A percentile compares a stretch with the other conserved stretches of the same genome.
These are phyloP conservation scores for Syngnathus scovelli DNA, from an alignment of 2,113 vertebrate species.

Conservation along the genomic window DNA sequence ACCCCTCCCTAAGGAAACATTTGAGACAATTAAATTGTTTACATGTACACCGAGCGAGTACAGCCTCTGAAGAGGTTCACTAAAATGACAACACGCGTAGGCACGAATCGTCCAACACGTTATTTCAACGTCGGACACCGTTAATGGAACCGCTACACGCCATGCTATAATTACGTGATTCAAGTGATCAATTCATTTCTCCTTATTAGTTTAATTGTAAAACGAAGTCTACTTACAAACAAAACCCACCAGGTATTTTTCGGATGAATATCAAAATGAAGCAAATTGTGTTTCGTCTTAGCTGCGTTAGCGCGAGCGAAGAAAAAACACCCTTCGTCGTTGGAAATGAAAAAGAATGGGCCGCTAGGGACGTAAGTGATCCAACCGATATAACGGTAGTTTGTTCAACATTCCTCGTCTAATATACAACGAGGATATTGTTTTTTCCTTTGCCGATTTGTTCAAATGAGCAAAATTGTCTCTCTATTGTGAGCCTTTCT, in stretches of 20 bases:
- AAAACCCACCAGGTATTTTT: slow-evolving; percentile 34
- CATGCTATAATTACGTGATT: neutral
- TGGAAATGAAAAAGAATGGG: slow-evolving; percentile 1
- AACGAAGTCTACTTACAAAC: neutral
- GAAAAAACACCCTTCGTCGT: slow-evolving; percentile 41
- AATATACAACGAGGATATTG: neutral
- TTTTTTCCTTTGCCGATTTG: slow-evolving; percentile 1
- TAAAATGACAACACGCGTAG: neutral
- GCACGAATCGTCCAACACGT: neutral
- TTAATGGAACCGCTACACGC: neutral
- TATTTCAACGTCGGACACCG: too few relatives aligned
- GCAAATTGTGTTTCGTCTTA: slow-evolving; percentile 20
- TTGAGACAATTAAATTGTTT: neutral
- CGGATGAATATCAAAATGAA: slow-evolving; percentile 8
- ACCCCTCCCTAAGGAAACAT: slow-evolving; percentile 61
- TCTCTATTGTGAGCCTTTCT: slow-evolving; percentile 30
- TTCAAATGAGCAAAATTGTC: slow-evolving; percentile 25
- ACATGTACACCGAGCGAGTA: neutral
- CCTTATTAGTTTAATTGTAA: neutral
- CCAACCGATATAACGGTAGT: neutral
- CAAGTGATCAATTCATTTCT: neutral
- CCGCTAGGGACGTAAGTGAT: slow-evolving; percentile 4
- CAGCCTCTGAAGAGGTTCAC: neutral
- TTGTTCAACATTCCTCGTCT: slow-evolving; percentile 13
- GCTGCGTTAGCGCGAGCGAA: slow-evolving; percentile 20